phyloP scores from a whole-genome alignment of 2,888 invertebrate species.

The Coenonympha arcania region DNA sequence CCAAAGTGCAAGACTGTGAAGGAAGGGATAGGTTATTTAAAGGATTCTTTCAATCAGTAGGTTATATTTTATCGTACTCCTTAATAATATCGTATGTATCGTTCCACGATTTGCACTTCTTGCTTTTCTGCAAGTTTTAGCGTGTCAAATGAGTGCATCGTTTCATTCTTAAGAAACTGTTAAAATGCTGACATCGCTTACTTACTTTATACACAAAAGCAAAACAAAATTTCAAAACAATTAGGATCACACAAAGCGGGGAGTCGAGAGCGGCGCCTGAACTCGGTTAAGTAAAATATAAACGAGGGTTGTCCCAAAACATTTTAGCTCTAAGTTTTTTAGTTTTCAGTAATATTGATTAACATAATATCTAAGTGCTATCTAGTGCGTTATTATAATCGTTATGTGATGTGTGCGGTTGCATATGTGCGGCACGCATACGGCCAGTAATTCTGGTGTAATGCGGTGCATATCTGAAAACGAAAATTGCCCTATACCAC shows the following conservation, averaged over 20 bases:
- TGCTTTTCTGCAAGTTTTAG: too few species aligned
- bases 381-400: conserved; percentile 70
- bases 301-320: conserved; percentile 76
- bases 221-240: conserved; percentile 8
- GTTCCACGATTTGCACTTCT: too few species aligned
- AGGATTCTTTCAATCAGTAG: neutral
- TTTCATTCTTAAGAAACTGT: too few species aligned
- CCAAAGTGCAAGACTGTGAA: neutral
- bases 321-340: conserved; percentile 63
- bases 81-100: neutral
- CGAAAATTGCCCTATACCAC: conserved; percentile 75
- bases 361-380: conserved; percentile 70
- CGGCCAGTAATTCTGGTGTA: conserved; percentile 75
- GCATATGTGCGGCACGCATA: conserved; percentile 75
- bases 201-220: conserved; percentile 11
- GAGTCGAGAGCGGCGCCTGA: conserved; percentile 69
- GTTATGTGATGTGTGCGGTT: conserved; percentile 74
- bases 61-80: neutral
- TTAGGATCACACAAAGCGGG: conserved; percentile 52
- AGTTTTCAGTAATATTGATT: conserved; percentile 59
- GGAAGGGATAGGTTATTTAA: neutral
- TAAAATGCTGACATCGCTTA: conserved; percentile 6
- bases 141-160: too few species aligned
- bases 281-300: conserved; percentile 56
- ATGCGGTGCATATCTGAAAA: conserved; percentile 75